phyloP scores from a whole-genome alignment of 1,140 invertebrate genomes.

The Anastatus disparis region DNA sequence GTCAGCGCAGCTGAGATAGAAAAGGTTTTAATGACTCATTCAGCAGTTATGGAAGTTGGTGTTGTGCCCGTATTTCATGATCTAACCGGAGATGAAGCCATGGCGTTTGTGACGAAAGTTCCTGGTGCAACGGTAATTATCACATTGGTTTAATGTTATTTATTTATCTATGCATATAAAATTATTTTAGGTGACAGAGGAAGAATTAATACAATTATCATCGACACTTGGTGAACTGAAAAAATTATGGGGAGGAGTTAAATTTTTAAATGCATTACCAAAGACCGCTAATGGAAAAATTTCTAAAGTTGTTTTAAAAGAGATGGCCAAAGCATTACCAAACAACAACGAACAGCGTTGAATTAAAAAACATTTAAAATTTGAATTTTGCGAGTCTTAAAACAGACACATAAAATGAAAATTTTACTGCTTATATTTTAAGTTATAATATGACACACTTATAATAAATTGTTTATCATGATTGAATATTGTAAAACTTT shows the following conservation, averaged over 20 bases:
- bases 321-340: conserved; percentile 46
- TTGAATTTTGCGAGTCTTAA: too few relatives aligned
- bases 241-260: conserved; percentile 69
- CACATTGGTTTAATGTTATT: too few relatives aligned
- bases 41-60: conserved; percentile 73
- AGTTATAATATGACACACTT: too few relatives aligned
- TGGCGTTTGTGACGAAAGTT: conserved; percentile 70
- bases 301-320: conserved; percentile 64
- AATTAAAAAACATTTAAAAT: too few relatives aligned
- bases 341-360: too few relatives aligned
- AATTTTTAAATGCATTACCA: conserved; percentile 71
- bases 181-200: conserved; percentile 53
- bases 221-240: conserved; percentile 59
- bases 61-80: conserved; percentile 76
- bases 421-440: too few relatives aligned
- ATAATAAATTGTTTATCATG: too few relatives aligned
- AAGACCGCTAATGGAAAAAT: conserved; percentile 74
- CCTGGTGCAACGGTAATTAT: conserved; percentile 54
- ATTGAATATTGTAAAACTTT: too few relatives aligned
- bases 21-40: conserved; percentile 72
- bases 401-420: too few relatives aligned
- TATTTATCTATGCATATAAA: background rate
- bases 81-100: conserved; percentile 71
- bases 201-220: conserved; percentile 51
- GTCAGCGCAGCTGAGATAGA: conserved; percentile 69